A percentile compares a stretch with the other conserved stretches of the same genome.
Conservation (phyloP, 2,888 invertebrate species). For the Eudasyphora cyanicolor region DNA sequence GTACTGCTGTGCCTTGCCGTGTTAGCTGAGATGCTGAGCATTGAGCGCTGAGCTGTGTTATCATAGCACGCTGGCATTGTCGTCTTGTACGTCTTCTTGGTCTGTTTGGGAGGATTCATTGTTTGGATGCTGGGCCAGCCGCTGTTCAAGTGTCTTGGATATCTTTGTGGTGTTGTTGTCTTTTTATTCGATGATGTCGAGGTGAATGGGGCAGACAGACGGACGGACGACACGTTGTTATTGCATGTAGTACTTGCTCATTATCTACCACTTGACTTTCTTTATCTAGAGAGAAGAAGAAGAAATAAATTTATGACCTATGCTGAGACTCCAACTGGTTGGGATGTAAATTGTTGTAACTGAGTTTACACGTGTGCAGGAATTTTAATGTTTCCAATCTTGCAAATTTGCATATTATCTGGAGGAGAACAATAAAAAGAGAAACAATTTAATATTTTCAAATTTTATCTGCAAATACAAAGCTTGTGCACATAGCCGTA, state of each 20-base stretch:
- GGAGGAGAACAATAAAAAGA: constrained; percentile 26
- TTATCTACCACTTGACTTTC: constrained; percentile 64
- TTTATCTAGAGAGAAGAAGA: constrained; percentile 50
- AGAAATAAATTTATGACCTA: constrained; percentile 61
- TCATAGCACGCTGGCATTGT: too few relatives aligned
- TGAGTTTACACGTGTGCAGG: constrained; percentile 63
- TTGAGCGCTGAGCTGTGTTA: too few relatives aligned
- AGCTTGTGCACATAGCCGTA: constrained; percentile 1
- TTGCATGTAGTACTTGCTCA: constrained; percentile 55
- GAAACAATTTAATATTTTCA: constrained; percentile 51
- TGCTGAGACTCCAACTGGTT: constrained; percentile 60
- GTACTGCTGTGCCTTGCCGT: too few relatives aligned
- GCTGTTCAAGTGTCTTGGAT: constrained; percentile 37
- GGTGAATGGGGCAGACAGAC: neutral
- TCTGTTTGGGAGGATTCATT: neutral
- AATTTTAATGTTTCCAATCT: constrained; percentile 62
- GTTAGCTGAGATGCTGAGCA: neutral
- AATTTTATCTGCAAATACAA: constrained; percentile 51
- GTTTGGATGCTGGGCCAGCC: neutral
- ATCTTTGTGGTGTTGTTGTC: constrained; percentile 26
- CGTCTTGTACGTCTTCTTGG: constrained; percentile 11
- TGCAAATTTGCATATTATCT: constrained; percentile 61
- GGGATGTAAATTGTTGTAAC: constrained; percentile 58
- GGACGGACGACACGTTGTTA: neutral
- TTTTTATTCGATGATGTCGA: constrained; percentile 8